Percentiles rank a stretch among this genome's conserved stretches.
Conservation (phyloP, 1,140 invertebrate genomes). For the Bombus vancouverensis region DNA sequence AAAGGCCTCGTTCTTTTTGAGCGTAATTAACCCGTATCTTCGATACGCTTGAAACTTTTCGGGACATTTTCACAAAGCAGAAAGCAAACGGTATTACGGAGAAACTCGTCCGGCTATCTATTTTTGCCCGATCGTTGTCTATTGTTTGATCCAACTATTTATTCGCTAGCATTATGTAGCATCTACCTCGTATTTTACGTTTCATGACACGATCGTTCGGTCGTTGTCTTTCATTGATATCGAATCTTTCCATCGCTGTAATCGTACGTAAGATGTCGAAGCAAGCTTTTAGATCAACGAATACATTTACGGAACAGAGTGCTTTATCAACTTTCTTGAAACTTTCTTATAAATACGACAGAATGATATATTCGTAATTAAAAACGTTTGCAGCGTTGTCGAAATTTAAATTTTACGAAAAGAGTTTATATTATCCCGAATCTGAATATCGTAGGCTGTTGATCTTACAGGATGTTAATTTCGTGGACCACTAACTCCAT, state of each 20-base stretch:
- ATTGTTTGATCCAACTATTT: background rate
- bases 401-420: background rate
- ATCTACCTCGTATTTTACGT: too few relatives aligned
- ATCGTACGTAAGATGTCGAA: background rate
- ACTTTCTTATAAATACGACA: too few relatives aligned
- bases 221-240: too few relatives aligned
- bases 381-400: background rate
- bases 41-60: constrained; percentile 59
- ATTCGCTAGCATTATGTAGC: background rate
- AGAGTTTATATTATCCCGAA: background rate
- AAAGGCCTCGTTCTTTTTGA: constrained; percentile 35
- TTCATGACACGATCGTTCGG: too few relatives aligned
- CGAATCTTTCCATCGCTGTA: background rate
- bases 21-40: constrained; percentile 62
- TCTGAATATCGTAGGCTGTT: background rate
- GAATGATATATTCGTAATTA: background rate
- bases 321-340: too few relatives aligned
- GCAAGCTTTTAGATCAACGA: background rate
- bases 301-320: background rate
- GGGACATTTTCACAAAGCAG: constrained; percentile 50
- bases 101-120: constrained; percentile 32
- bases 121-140: background rate
- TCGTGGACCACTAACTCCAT: background rate
- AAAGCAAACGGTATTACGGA: constrained; percentile 25
- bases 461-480: background rate